Evolutionary conservation across 2,797 vertebrate species (phyloP), one percentile per base, ranked within the genome.

Genomic region (Fratercula arctica): DNA sequence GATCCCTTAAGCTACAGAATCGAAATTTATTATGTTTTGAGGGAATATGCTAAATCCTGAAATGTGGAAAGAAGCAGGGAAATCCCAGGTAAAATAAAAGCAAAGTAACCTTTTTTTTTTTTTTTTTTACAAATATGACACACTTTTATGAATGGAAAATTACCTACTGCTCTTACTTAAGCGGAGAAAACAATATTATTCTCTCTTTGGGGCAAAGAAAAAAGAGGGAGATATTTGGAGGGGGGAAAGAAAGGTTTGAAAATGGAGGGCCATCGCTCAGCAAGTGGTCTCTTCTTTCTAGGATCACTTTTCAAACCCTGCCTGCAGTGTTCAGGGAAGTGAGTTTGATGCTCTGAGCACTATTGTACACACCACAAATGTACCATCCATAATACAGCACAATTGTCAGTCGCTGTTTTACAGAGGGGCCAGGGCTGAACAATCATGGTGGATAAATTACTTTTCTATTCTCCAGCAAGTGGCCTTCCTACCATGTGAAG

Each of bases 1-100:
- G 97, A 97, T 98, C 97, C 98, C 98, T 98, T 97, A 98, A 98
- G 98, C 98, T 97, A 97, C 95, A 96, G 97, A 97, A 97, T 95
- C 85, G 72, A 97, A 98, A 98, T 98, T 96, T 97, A 98, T 98
- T 96, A 93, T 97, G 97, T 98, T 98, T 98, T 97, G 96, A 97
- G 96, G 96, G 95, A 95, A 97, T 97, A 97, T 95, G 94, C 96
- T 97, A 95, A 96, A 97, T 96, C 84, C 95, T 93, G 94, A 97
- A 92, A 91, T 84, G 96, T 96, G 87, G 91, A 95, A 96, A 97
- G 90, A 97, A 96, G 95, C 90, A 45, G 89, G 76, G 91, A 96
- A 97, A 97, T 93, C 89, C 94, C 93, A 95, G 93, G 97, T 97
- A 97, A 98, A 98, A 97, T 95, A 90, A 93, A 91, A 97, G 92